Evolutionary conservation across 1,140 invertebrate species (phyloP).

Genomic region (Metaphire vulgaris): DNA sequence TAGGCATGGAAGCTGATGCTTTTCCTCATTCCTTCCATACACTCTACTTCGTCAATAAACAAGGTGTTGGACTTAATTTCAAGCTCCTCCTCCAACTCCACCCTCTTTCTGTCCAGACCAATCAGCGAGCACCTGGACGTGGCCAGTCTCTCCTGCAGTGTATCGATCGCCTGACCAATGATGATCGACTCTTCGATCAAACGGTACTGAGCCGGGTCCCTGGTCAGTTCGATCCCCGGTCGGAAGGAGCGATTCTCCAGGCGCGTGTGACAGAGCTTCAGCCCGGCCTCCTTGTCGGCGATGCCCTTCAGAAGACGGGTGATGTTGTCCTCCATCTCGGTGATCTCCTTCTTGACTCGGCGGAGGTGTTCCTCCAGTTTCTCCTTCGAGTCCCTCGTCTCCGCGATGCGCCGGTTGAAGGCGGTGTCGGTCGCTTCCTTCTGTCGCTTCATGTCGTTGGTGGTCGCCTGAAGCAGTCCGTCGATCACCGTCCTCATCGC

Average conservation of each 20-base stretch:
- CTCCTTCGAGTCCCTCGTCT: slow-evolving; percentile 69
- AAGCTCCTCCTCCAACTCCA: slow-evolving; percentile 82
- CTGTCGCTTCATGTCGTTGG: slow-evolving; percentile 63
- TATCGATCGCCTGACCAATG: slow-evolving; percentile 10
- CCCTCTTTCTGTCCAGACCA: slow-evolving; percentile 72
- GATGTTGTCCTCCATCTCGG: slow-evolving; percentile 71
- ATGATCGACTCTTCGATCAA: slow-evolving; percentile 46
- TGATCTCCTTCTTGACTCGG: slow-evolving; percentile 56
- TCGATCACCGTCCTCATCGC: slow-evolving; percentile 70
- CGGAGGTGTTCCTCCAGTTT: slow-evolving; percentile 72
- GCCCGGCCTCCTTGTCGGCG: slow-evolving; percentile 70
- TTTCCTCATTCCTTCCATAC: slow-evolving; percentile 45
- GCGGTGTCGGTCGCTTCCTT: slow-evolving; percentile 64
- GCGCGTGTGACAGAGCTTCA: slow-evolving; percentile 74
- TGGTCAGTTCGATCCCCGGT: slow-evolving; percentile 70
- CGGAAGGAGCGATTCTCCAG: slow-evolving; percentile 69
- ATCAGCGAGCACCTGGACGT: slow-evolving; percentile 59
- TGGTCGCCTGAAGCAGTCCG: slow-evolving; percentile 66
- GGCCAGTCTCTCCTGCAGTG: slow-evolving; percentile 32
- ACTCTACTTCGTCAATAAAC: slow-evolving; percentile 78
- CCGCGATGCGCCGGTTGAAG: slow-evolving; percentile 67
- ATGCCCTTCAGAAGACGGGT: slow-evolving; percentile 70
- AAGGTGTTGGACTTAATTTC: slow-evolving; percentile 80
- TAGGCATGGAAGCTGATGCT: neutral
- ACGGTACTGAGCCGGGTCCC: slow-evolving; percentile 50